Base-by-base conservation (phyloP, 2,113 vertebrate genomes). In the Hippopotamus amphibius region DNA sequence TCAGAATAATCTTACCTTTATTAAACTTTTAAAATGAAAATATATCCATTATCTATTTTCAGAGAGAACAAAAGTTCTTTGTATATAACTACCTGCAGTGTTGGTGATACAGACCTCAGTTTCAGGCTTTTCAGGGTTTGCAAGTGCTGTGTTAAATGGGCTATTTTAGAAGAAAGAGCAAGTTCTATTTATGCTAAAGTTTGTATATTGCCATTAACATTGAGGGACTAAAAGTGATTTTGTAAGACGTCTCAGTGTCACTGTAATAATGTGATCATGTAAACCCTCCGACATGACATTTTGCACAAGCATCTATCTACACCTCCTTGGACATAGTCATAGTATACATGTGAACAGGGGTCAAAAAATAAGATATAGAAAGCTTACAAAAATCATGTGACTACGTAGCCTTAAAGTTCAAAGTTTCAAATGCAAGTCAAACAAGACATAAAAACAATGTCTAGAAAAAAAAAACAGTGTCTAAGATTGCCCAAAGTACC, bases 21-120 rank as follows among this genome's bases (percentile, higher is more conserved):
- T 95, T 96, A 89, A 96, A 92, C n/a, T 93, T 95, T 92, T 86
- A 12, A 93, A 96, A 96, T 94, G 66, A 85, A 92, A 90, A 83
- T 87, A 55, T 63, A 59, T 46, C 50, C 43, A n/a, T 97, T 90
- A 88, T 30, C 46, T 95, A 21, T 92, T 93, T 93, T 61, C 57
- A 93, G 46, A 41, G 21, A 95, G 68, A 83, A 93, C 37, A 95
- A 30, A 92, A 88, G 33, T 69, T 89, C 15, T 83, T 16, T 77
- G 17, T 30, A 22, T 41, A 24, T 59, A 72, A 30, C 21, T n/a
- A n/a, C 84, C 22, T 33, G 14, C 41, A 85, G 9, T 69, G 30
- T 55, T 92, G 65, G 22, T 83, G 6, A 93, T 43, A 77, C 3
- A 79, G 30, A 77, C n/a, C 22, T 71, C 76, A 41, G 12, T 37